A percentile compares a stretch with the other conserved stretches of the same genome.
These are phyloP conservation scores for Sapayoa aenigma DNA, from an alignment of 2,113 vertebrate genomes.

Conservation along the genomic window DNA sequence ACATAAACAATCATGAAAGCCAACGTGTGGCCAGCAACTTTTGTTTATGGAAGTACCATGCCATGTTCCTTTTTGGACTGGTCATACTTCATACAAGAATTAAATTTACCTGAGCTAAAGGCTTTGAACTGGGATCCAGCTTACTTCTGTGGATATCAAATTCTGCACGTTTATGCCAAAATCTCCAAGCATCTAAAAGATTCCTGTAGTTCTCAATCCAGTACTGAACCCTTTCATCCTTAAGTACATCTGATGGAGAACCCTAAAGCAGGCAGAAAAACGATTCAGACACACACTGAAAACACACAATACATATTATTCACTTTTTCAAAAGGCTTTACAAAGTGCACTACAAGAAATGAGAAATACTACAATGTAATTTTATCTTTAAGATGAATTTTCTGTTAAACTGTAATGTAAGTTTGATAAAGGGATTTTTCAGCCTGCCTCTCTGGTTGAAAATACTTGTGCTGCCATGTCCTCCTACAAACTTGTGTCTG, in stretches of 20 bases:
- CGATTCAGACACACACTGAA: not conserved
- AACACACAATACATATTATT: not conserved
- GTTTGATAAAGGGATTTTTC: not conserved
- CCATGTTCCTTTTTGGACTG: not conserved
- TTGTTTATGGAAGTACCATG: not conserved
- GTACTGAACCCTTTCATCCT: conserved; percentile 95
- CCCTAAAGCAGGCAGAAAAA: conserved; percentile 74
- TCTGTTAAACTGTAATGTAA: not conserved
- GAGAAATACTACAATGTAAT: not conserved
- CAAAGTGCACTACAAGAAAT: not conserved
- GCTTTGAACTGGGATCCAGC: conserved; percentile 96
- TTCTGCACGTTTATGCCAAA: conserved; percentile 98
- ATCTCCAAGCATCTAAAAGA: conserved; percentile 95
- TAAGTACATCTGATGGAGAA: conserved; percentile 89
- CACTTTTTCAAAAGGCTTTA: not conserved
- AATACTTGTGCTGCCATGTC: not conserved
- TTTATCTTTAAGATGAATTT: not conserved
- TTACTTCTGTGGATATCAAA: conserved; percentile 98
- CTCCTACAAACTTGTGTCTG: not conserved
- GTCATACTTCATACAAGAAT: not conserved
- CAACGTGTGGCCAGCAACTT: not conserved
- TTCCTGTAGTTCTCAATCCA: conserved; percentile 99
- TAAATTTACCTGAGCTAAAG: conserved; percentile 88
- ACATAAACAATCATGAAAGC: not conserved
- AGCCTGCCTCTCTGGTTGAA: not conserved